Conservation (phyloP, 2,797 vertebrate species). For the Lithobates pipiens region DNA sequence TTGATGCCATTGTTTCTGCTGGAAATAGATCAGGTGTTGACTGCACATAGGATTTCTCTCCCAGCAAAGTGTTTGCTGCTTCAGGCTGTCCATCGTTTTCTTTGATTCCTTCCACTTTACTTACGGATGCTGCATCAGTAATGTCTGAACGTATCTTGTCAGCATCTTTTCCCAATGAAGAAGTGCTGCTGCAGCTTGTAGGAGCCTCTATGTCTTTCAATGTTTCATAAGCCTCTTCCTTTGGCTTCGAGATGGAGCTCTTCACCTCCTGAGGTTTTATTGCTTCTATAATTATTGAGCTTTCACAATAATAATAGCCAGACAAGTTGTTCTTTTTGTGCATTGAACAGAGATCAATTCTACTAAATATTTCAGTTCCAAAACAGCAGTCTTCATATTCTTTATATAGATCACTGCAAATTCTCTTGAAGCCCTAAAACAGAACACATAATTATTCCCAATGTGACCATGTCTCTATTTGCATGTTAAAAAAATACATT, state of each 20-base stretch:
- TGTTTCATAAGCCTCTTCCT: neutral
- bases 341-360: conserved; percentile 70
- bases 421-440: conserved; percentile 66
- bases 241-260: conserved; percentile 4
- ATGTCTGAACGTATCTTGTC: conserved; percentile 63
- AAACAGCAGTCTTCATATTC: conserved; percentile 68
- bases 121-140: conserved; percentile 49
- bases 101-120: conserved; percentile 43
- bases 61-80: conserved; percentile 55
- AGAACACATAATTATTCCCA: neutral
- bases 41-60: conserved; percentile 55
- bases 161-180: conserved; percentile 4
- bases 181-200: conserved; percentile 35
- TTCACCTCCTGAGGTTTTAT: neutral
- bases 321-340: conserved; percentile 70
- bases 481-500: too few relatives aligned
- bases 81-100: conserved; percentile 61
- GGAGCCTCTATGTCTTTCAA: conserved; percentile 19
- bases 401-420: conserved; percentile 63
- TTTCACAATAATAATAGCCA: conserved; percentile 67
- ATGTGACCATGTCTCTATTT: neutral
- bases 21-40: conserved; percentile 66
- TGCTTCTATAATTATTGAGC: conserved; percentile 59
- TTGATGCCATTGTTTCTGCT: conserved; percentile 59
- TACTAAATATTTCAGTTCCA: conserved; percentile 64